A percentile compares a stretch with the other conserved stretches of the same genome.
phyloP scores from a whole-genome alignment of 2,888 invertebrate species.

The Aspidiotus destructor region DNA sequence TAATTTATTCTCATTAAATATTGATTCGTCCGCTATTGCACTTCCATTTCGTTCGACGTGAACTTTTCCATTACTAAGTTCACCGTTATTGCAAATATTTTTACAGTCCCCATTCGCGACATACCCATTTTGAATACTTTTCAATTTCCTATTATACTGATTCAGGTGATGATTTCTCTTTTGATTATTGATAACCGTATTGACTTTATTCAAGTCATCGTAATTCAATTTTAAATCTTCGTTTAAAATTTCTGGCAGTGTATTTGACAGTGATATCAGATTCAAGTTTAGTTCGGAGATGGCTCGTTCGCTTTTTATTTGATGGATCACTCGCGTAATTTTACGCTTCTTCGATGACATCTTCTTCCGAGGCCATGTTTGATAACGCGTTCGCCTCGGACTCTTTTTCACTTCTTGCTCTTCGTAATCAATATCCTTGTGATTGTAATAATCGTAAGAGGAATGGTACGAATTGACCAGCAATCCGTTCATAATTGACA shows the following conservation, averaged over 20 bases:
- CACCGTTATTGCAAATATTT: not conserved
- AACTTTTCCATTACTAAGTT: constrained; percentile 2
- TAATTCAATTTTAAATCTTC: not conserved
- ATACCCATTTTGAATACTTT: not conserved
- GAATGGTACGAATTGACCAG: constrained; percentile 23
- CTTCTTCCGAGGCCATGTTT: constrained; percentile 22
- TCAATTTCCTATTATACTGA: not conserved
- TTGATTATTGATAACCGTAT: not conserved
- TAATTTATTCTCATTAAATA: constrained; percentile 20
- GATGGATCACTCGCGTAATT: constrained; percentile 17
- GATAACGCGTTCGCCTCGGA: constrained; percentile 9
- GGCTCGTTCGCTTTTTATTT: constrained; percentile 17
- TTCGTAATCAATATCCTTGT: not conserved
- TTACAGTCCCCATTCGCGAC: constrained; percentile 3
- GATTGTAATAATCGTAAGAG: not conserved
- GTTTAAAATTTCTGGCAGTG: not conserved
- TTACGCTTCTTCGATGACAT: constrained; percentile 22
- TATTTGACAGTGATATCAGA: not conserved
- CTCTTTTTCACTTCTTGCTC: not conserved
- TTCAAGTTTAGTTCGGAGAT: constrained; percentile 20
- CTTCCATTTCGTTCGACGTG: not conserved
- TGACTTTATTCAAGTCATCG: not conserved
- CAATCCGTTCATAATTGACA: constrained; percentile 21
- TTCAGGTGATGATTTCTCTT: constrained; percentile 5
- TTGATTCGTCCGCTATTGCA: constrained; percentile 1